phyloP scores from a whole-genome alignment of 2,888 invertebrate genomes.

The Leptopilina syphax region DNA sequence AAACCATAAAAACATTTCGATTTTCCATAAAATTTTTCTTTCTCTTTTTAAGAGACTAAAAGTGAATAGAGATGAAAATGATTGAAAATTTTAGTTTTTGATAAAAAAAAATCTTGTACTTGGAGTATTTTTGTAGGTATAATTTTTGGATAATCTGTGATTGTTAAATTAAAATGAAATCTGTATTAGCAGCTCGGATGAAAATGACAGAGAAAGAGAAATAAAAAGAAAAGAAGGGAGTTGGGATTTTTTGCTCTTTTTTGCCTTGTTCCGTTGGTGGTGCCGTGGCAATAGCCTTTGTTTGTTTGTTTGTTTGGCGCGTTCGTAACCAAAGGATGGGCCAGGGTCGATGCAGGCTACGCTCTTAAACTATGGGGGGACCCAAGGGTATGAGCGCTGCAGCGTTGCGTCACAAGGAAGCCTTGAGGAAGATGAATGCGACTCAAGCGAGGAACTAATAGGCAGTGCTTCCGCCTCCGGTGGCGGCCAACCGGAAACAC shows the following conservation, averaged over 20 bases:
- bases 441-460: conserved; percentile 76
- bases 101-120: too few relatives aligned
- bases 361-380: conserved; percentile 74
- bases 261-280: conserved; percentile 69
- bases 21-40: too few relatives aligned
- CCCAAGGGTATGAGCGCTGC: conserved; percentile 73
- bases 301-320: conserved; percentile 74
- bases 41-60: too few relatives aligned
- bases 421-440: conserved; percentile 75
- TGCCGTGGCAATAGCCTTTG: conserved; percentile 74
- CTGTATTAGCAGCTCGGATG: too few relatives aligned
- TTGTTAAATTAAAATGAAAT: too few relatives aligned
- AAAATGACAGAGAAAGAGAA: too few relatives aligned
- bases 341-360: conserved; percentile 73
- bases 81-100: too few relatives aligned
- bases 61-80: too few relatives aligned
- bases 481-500: conserved; percentile 66
- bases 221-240: background rate
- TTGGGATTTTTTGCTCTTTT: conserved; percentile 47
- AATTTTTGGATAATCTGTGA: too few relatives aligned
- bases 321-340: conserved; percentile 71
- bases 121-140: too few relatives aligned
- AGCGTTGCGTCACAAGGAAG: conserved; percentile 74
- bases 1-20: too few relatives aligned
- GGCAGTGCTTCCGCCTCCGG: conserved; percentile 71